Percentiles rank a stretch among this genome's conserved stretches.
Evolutionary conservation across 1,140 invertebrate genomes (phyloP).

Genomic region (Zaprionus africanus): DNA sequence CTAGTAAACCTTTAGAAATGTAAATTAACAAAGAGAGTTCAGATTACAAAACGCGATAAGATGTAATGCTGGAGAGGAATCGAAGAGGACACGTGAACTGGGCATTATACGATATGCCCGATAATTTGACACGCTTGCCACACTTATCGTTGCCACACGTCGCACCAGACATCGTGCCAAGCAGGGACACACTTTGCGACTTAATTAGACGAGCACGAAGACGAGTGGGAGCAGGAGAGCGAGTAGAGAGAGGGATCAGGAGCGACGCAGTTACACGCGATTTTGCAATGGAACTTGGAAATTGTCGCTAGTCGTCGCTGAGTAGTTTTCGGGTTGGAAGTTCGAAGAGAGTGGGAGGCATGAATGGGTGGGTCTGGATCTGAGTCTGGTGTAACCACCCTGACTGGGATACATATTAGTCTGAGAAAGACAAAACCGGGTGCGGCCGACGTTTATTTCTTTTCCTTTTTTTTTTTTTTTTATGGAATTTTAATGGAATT

Average conservation of each 20-base stretch:
- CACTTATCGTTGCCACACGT: slow-evolving; percentile 73
- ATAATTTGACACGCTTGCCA: slow-evolving; percentile 77
- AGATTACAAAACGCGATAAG: slow-evolving; percentile 32
- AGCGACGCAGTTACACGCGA: slow-evolving; percentile 36
- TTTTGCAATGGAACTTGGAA: slow-evolving; percentile 47
- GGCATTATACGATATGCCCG: slow-evolving; percentile 68
- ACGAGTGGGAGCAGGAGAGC: slow-evolving; percentile 36
- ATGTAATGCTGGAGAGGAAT: slow-evolving; percentile 21
- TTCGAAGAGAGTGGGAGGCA: background rate
- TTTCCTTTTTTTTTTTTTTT: slow-evolving; percentile 36
- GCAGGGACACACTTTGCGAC: slow-evolving; percentile 78
- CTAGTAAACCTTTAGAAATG: slow-evolving; percentile 10
- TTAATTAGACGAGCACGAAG: slow-evolving; percentile 70
- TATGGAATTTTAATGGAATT: slow-evolving; percentile 79
- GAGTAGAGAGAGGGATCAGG: background rate
- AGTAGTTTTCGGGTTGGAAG: slow-evolving; percentile 6
- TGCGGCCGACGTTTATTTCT: slow-evolving; percentile 57
- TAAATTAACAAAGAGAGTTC: slow-evolving; percentile 23
- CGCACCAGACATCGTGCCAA: slow-evolving; percentile 54
- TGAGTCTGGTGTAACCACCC: background rate
- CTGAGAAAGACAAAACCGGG: slow-evolving; percentile 35
- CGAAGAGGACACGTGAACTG: slow-evolving; percentile 70
- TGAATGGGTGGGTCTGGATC: background rate
- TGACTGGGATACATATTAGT: slow-evolving; percentile 3
- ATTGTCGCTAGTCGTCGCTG: slow-evolving; percentile 37